Evolutionary conservation across 92 coral and sea anemone genomes (phyloP), one percentile per base, ranked within the genome.

Genomic region (Paragorgia papillata): DNA sequence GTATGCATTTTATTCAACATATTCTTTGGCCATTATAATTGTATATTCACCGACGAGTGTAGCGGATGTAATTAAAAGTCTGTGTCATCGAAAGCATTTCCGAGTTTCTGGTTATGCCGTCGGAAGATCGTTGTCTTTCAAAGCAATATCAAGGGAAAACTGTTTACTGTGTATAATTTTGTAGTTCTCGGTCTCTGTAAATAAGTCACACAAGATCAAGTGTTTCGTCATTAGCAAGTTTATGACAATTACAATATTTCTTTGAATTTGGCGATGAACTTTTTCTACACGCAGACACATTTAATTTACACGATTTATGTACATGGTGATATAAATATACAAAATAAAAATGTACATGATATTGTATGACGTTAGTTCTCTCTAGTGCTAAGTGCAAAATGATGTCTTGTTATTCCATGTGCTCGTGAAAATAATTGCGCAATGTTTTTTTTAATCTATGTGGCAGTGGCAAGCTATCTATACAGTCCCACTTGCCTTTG

Each of bases 321-420:
- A n/a, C n/a, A n/a, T n/a, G n/a, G n/a, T n/a, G n/a, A n/a, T n/a
- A n/a, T n/a, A n/a, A n/a, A n/a, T n/a, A n/a, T n/a, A n/a, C n/a
- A n/a, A n/a, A n/a, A n/a, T n/a, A n/a, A n/a, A n/a, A n/a, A n/a
- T n/a, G n/a, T n/a, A n/a, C n/a, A n/a, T n/a, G n/a, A n/a, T n/a
- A n/a, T n/a, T n/a, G n/a, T n/a, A n/a, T n/a, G n/a, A n/a, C n/a
- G n/a, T n/a, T n/a, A n/a, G n/a, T n/a, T n/a, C n/a, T n/a, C n/a
- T n/a, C n/a, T n/a, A n/a, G n/a, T n/a, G n/a, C n/a, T n/a, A n/a
- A n/a, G n/a, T n/a, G n/a, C n/a, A n/a, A n/a, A n/a, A n/a, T n/a
- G n/a, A n/a, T n/a, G n/a, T n/a, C n/a, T n/a, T 46, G 34, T 71
- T 54, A 51, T 71, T 71, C 49, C 78, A 71, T 71, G 78, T 71